These are phyloP conservation scores for Amniataba percoides DNA, from an alignment of 2,797 vertebrate genomes.

Conservation along the genomic window DNA sequence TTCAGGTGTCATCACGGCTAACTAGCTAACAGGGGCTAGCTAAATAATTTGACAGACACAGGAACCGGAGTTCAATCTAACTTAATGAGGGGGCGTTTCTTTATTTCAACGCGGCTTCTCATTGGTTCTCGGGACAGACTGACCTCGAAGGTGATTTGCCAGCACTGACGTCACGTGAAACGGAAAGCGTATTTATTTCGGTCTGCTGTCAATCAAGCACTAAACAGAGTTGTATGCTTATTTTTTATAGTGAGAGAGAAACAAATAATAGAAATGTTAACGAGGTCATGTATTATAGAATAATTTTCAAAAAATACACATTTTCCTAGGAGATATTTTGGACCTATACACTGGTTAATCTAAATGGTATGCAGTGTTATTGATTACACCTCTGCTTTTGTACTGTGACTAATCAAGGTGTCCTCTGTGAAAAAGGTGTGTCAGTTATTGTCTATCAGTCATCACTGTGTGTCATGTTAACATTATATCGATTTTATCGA, in stretches of 20 bases:
- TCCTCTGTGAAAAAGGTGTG: background rate
- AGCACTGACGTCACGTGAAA: constrained; percentile 8
- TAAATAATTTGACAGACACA: constrained; percentile 74
- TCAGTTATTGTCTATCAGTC: background rate
- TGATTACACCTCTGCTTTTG: background rate
- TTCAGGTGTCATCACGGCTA: constrained; percentile 55
- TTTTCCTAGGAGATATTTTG: background rate
- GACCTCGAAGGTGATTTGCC: constrained; percentile 53
- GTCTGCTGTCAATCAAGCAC: background rate
- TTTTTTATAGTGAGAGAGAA: background rate
- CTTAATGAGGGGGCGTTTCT: constrained; percentile 61
- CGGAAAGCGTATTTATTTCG: rapidly evolving
- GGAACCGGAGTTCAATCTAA: constrained; percentile 72
- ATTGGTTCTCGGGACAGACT: constrained; percentile 58
- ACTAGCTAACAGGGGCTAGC: constrained; percentile 58
- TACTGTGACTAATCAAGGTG: background rate
- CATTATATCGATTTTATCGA: background rate
- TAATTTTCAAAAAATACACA: background rate
- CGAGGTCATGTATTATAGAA: background rate
- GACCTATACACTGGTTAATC: no score
- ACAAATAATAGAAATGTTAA: background rate
- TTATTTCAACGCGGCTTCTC: rapidly evolving
- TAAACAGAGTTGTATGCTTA: background rate
- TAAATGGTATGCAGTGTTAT: background rate
- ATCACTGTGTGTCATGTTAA: no score